Evolutionary conservation across 2,888 invertebrate species (phyloP), one percentile per base, ranked within the genome.

Genomic region (Ernsta delagoae): DNA sequence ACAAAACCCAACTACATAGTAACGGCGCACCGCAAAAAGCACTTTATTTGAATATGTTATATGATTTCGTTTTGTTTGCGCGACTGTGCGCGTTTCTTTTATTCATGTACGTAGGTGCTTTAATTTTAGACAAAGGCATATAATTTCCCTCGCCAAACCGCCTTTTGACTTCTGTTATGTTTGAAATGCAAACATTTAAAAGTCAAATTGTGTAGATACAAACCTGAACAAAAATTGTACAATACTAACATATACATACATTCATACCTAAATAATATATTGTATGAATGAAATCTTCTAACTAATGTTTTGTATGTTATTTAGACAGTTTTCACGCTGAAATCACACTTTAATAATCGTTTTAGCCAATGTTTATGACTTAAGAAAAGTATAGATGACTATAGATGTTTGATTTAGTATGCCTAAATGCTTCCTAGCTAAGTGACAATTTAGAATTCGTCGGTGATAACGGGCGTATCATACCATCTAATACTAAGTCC

Each of bases 161-260:
- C 60, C 34, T 45, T 61, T 61, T 48, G 45, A 45, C 48, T 61
- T 61, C 48, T 0, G 60, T 34, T 59, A 34, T 36, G 61, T 45
- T 59, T 59, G 16, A 41, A 59, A 61, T 36, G 39, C 62, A 53
- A 53, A 62, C 50, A 62, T 50, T 62, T 61, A 48, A 61, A 61
- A 57, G 57, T 57, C 57, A 57, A 57, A 57, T 57, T 39, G 57
- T 57, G 36, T 41, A 41, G 59, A 36, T 39, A 57, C 11, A 31
- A 16, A 16, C 50, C 50, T 5, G 50, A 3, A 54, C 11, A 11
- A 31, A 54, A 53, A 16, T 9, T 31, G 54, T 54, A 54, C 54
- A 54, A 31, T 31, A 54, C 31, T 1, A 8, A 54, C 1, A n/a
- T n/a, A n/a, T n/a, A n/a, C n/a, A n/a, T n/a, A n/a, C n/a, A n/a